phyloP scores from a whole-genome alignment of 2,113 vertebrate species.

The Crotalus helleri region DNA sequence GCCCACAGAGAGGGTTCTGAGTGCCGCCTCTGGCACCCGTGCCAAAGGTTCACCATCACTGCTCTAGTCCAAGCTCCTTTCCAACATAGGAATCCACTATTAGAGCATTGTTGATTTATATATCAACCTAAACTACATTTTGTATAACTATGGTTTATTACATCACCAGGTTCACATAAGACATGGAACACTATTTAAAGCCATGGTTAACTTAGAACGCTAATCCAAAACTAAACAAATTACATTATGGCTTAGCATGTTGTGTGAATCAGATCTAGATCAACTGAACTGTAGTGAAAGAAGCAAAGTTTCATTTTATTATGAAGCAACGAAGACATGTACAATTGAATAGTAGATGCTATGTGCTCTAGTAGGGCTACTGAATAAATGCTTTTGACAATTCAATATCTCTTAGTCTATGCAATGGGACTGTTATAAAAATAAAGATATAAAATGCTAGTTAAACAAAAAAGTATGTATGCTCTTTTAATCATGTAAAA shows the following conservation, averaged over 20 bases:
- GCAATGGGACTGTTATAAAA: not conserved
- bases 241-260: not conserved
- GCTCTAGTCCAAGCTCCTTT: not conserved
- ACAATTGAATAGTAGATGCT: not conserved
- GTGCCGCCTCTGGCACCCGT: too few relatives aligned
- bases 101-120: not conserved
- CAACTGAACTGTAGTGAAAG: not conserved
- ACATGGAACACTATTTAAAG: not conserved
- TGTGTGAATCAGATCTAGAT: not conserved
- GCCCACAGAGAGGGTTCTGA: too few relatives aligned
- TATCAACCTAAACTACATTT: not conserved
- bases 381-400: not conserved
- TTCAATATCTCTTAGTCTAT: not conserved
- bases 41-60: too few relatives aligned
- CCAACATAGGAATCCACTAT: not conserved
- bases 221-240: not conserved
- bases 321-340: not conserved
- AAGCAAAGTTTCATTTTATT: not conserved
- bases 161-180: not conserved
- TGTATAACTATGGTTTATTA: not conserved
- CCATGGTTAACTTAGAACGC: not conserved
- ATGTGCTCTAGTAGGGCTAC: not conserved
- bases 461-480: not conserved
- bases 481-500: not conserved
- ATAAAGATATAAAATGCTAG: not conserved